These are phyloP conservation scores for Drosophila anomalata DNA, from an alignment of 2,888 invertebrate genomes.

Conservation along the genomic window DNA sequence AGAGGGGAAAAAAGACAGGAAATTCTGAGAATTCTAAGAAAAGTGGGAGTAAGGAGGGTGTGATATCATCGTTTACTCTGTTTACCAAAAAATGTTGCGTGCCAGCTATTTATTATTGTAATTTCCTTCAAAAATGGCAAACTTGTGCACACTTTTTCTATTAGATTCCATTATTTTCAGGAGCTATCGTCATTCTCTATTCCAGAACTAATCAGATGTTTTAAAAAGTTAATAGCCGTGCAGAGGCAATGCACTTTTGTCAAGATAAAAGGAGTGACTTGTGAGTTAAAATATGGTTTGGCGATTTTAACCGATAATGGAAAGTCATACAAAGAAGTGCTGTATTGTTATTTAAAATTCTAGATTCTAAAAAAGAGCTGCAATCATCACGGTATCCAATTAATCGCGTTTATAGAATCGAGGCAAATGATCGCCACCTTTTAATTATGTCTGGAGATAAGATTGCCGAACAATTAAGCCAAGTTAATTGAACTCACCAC, in stretches of 20 bases:
- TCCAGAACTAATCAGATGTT: constrained; percentile 6
- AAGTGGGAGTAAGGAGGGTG: constrained; percentile 26
- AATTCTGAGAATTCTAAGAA: background rate
- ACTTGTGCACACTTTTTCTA: constrained; percentile 10
- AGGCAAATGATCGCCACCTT: constrained; percentile 3
- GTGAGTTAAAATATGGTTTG: background rate
- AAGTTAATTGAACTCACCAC: constrained; percentile 71
- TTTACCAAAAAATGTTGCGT: constrained; percentile 58
- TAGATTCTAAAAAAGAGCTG: no score
- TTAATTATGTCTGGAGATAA: constrained; percentile 33
- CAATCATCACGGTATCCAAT: background rate
- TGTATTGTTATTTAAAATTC: no score
- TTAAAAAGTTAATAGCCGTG: background rate
- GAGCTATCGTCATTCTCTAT: constrained; percentile 15
- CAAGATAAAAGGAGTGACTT: background rate
- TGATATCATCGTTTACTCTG: constrained; percentile 65
- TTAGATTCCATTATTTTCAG: constrained; percentile 23
- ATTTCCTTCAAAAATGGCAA: constrained; percentile 37
- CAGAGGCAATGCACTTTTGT: background rate
- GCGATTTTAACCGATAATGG: constrained; percentile 16
- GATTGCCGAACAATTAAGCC: constrained; percentile 39
- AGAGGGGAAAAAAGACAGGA: background rate
- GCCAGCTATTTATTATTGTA: constrained; percentile 57
- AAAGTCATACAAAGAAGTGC: background rate
- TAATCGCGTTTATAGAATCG: constrained; percentile 7